Evolutionary conservation across 2,113 vertebrate genomes (phyloP).

Genomic region (Agapornis roseicollis): DNA sequence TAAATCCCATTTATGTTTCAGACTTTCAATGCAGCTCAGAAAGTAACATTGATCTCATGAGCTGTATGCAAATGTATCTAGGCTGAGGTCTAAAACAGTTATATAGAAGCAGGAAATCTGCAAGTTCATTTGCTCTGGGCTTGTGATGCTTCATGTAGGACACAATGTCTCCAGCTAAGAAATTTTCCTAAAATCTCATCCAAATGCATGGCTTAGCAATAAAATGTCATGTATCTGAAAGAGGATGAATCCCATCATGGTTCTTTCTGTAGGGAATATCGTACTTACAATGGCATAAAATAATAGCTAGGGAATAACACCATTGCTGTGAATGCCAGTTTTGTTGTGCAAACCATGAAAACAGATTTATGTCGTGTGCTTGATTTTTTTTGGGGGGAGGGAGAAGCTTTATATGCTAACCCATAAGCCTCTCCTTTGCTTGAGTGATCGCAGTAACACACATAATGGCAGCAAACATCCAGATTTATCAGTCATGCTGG

Average conservation of each 20-base stretch:
- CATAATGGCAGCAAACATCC: neutral
- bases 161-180: neutral
- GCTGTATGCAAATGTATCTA: neutral
- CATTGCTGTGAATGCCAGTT: neutral
- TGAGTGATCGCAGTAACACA: neutral
- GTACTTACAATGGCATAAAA: neutral
- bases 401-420: neutral
- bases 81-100: neutral
- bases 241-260: neutral
- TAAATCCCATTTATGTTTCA: neutral
- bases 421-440: neutral
- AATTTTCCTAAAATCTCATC: neutral
- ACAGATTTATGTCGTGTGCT: neutral
- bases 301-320: neutral
- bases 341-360: neutral
- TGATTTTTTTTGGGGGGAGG: too few relatives aligned
- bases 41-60: neutral
- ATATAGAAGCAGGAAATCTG: neutral
- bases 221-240: neutral
- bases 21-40: neutral
- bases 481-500: neutral
- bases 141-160: neutral
- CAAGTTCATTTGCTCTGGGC: neutral
- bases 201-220: neutral
- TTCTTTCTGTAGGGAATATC: fast-evolving